phyloP scores from a whole-genome alignment of 2,888 invertebrate species.

The Spatulosminthurus flaviceps region DNA sequence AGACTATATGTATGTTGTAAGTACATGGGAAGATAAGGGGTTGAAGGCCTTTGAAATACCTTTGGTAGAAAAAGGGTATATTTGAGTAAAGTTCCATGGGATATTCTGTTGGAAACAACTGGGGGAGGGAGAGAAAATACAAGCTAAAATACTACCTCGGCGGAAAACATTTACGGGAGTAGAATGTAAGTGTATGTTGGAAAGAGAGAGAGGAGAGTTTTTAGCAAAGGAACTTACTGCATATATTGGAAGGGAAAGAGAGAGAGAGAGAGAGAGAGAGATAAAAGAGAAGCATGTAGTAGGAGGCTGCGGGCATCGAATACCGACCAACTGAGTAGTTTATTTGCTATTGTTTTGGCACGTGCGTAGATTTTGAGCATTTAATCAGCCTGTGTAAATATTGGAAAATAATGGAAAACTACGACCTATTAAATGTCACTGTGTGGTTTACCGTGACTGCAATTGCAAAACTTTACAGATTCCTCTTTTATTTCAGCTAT shows the following conservation, averaged over 20 bases:
- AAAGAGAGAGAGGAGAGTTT: no score
- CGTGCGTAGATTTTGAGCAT: slow-evolving; percentile 62
- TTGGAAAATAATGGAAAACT: slow-evolving; percentile 63
- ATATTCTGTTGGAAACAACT: no score
- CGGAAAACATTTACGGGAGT: no score
- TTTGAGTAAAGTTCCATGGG: no score
- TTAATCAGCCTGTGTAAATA: slow-evolving; percentile 64
- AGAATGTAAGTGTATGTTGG: no score
- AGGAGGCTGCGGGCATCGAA: slow-evolving; percentile 44
- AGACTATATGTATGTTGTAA: no score
- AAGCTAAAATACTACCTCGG: background rate
- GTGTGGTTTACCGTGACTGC: slow-evolving; percentile 55
- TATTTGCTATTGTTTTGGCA: slow-evolving; percentile 63
- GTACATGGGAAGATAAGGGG: background rate
- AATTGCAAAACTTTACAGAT: slow-evolving; percentile 46
- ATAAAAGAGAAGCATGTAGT: slow-evolving; percentile 4
- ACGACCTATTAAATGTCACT: slow-evolving; percentile 62
- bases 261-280: slow-evolving; percentile 29
- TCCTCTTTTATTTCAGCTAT: slow-evolving; percentile 24
- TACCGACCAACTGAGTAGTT: slow-evolving; percentile 43
- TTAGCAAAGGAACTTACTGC: no score
- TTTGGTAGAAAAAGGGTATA: no score
- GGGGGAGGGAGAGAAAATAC: background rate
- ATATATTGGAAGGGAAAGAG: slow-evolving; percentile 15
- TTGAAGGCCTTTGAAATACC: background rate